phyloP scores from a whole-genome alignment of 1,140 invertebrate genomes.

The Ectropis grisescens region DNA sequence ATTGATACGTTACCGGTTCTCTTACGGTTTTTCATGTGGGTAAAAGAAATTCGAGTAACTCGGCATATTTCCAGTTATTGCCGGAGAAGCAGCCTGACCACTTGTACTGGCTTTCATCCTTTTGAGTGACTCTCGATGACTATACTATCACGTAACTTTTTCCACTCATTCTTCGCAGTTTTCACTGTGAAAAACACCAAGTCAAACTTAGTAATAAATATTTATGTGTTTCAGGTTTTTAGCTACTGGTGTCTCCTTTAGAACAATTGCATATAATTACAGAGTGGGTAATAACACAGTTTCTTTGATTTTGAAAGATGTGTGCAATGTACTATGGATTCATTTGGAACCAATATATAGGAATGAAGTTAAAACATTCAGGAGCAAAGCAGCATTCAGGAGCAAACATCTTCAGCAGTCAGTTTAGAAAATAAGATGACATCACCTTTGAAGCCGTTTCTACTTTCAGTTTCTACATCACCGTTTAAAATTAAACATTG shows the following conservation, averaged over 20 bases:
- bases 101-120: constrained; percentile 7
- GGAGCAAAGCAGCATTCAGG: no score
- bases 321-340: constrained; percentile 2
- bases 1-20: constrained; percentile 1
- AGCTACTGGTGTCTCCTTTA: constrained; percentile 1
- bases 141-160: constrained; percentile 7
- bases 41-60: constrained; percentile 6
- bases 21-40: constrained; percentile 4
- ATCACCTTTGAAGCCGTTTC: no score
- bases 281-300: constrained; percentile 1
- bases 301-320: constrained; percentile 1
- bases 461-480: no score
- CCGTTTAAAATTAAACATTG: no score
- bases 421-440: no score
- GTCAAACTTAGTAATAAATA: constrained; percentile 2
- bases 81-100: constrained; percentile 3
- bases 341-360: constrained; percentile 1
- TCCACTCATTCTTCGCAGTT: constrained; percentile 8
- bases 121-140: constrained; percentile 10
- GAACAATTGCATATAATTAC: constrained; percentile 1
- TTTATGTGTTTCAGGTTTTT: constrained; percentile 1
- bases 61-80: constrained; percentile 7
- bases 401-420: no score
- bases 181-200: constrained; percentile 8
- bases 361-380: no score